These are phyloP conservation scores for Proisotoma minuta DNA, from an alignment of 2,888 invertebrate genomes.

Conservation along the genomic window DNA sequence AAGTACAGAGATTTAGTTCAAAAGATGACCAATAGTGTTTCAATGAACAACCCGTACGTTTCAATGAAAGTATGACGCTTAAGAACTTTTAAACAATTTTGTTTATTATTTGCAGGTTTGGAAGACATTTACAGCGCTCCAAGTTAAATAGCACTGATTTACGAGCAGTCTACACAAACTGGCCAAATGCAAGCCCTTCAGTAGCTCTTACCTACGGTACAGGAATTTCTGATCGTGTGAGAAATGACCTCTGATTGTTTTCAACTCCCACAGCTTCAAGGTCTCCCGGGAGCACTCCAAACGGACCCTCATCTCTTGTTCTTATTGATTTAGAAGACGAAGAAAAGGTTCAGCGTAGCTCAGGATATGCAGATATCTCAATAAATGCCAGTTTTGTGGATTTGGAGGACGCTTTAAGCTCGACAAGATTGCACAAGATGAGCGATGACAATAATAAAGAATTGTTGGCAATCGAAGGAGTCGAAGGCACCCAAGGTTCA, in stretches of 20 bases:
- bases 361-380: background rate
- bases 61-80: too few species aligned
- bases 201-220: background rate
- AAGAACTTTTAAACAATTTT: too few species aligned
- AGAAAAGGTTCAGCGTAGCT: background rate
- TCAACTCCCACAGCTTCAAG: slow-evolving; percentile 15
- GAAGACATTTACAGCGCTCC: background rate
- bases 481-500: background rate
- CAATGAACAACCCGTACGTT: too few species aligned
- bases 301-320: background rate
- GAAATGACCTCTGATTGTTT: slow-evolving; percentile 6
- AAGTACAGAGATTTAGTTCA: too few species aligned
- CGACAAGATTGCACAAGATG: background rate
- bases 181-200: background rate
- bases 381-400: background rate
- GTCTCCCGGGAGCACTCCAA: background rate
- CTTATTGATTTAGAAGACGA: slow-evolving; percentile 26
- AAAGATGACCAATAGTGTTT: too few species aligned
- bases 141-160: slow-evolving; percentile 6
- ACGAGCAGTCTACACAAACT: slow-evolving; percentile 13
- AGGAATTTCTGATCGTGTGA: background rate
- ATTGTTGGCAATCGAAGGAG: background rate
- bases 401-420: slow-evolving; percentile 1
- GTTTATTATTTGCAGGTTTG: background rate
- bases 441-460: background rate